phyloP scores from a whole-genome alignment of 2,797 vertebrate genomes.

The Xerus rutilus region DNA sequence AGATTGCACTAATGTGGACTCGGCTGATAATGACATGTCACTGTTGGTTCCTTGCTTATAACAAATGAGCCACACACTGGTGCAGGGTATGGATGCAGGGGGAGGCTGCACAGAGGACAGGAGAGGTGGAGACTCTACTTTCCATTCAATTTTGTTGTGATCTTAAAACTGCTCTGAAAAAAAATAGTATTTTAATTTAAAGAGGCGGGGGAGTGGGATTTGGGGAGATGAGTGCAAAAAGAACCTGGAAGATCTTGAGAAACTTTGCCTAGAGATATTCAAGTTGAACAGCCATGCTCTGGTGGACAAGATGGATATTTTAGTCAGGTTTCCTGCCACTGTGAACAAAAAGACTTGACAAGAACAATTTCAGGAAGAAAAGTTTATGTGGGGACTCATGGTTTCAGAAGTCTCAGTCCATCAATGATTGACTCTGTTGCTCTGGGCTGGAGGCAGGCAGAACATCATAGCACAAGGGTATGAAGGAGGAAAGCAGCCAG shows the following conservation, averaged over 20 bases:
- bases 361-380: no score
- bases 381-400: no score
- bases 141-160: not conserved
- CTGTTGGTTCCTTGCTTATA: not conserved
- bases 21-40: not conserved
- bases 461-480: no score
- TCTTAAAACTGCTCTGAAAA: not conserved
- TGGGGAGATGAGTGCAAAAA: not conserved
- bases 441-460: no score
- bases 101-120: no score
- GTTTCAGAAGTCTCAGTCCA: no score
- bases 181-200: not conserved
- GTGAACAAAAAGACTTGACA: no score
- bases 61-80: not conserved
- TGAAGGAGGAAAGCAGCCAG: no score
- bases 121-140: no score
- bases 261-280: not conserved
- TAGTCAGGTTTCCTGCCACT: no score
- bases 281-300: not conserved
- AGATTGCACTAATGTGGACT: not conserved
- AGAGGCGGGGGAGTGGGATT: not conserved
- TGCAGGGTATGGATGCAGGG: not conserved
- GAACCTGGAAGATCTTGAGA: not conserved
- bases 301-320: not conserved
- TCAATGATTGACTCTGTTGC: no score